These are phyloP conservation scores for Hirudinaria manillensis DNA, from an alignment of 2,888 invertebrate genomes.

Conservation along the genomic window DNA sequence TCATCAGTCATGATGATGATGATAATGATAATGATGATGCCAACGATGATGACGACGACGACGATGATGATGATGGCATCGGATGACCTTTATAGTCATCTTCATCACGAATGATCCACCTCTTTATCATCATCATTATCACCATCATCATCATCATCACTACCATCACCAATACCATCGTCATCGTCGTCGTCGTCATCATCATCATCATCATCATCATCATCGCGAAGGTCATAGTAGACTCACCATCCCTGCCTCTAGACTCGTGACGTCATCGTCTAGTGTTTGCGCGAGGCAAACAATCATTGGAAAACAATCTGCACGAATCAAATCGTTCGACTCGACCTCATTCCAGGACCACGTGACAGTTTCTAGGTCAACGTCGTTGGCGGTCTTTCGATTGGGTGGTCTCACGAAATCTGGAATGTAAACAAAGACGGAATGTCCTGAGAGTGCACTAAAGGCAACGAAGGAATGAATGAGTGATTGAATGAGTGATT, in stretches of 20 bases:
- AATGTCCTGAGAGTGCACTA: background rate
- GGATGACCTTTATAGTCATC: too few species aligned
- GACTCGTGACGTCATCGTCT: background rate
- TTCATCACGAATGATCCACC: background rate
- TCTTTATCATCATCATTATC: background rate
- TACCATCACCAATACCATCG: background rate
- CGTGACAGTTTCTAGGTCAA: background rate
- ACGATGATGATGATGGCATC: constrained; percentile 21
- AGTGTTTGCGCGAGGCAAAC: background rate
- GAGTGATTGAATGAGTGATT: background rate
- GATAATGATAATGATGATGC: constrained; percentile 22
- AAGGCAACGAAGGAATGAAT: background rate
- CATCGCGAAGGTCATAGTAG: background rate
- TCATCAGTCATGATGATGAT: constrained; percentile 2
- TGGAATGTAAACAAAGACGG: background rate
- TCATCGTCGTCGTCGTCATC: constrained; percentile 1
- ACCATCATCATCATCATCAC: constrained; percentile 1
- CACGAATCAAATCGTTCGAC: background rate
- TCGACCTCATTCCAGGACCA: constrained; percentile 1
- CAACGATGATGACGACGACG: background rate
- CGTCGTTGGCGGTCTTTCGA: background rate
- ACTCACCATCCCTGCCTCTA: background rate
- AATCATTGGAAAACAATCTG: background rate
- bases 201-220: constrained; percentile 16
- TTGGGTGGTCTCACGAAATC: background rate